Conservation (phyloP, 2,113 vertebrate genomes). For the Terrapene triunguis region DNA sequence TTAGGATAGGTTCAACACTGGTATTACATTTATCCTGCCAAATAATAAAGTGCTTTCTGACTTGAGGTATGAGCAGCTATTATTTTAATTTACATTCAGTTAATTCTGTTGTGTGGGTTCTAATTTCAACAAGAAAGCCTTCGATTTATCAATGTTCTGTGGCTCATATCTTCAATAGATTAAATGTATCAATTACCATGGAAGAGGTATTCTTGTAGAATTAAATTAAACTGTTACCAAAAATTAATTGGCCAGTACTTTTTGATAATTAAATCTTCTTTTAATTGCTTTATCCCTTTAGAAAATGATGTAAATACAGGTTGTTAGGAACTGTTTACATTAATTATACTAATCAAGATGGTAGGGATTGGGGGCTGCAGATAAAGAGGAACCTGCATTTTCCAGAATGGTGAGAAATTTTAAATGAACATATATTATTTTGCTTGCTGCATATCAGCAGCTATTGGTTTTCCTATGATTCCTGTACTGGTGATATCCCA, state of each 20-base stretch:
- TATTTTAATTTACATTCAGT: constrained; percentile 69
- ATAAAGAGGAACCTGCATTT: neutral
- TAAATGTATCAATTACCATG: constrained; percentile 52
- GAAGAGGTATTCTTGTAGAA: constrained; percentile 37
- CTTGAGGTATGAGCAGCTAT: constrained; percentile 68
- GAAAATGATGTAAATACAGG: neutral
- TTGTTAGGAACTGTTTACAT: constrained; percentile 28
- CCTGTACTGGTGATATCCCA: constrained; percentile 11
- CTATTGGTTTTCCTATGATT: neutral
- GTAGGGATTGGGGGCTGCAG: neutral
- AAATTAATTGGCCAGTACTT: constrained; percentile 51
- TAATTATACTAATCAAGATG: constrained; percentile 13
- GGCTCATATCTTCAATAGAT: constrained; percentile 60
- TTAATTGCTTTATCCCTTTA: neutral
- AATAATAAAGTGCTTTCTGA: constrained; percentile 56
- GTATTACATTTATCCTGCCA: constrained; percentile 38
- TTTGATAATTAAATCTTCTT: constrained; percentile 46
- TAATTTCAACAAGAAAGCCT: constrained; percentile 69
- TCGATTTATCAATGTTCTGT: constrained; percentile 65
- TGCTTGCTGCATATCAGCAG: neutral
- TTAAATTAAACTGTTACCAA: constrained; percentile 28
- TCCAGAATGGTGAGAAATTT: neutral
- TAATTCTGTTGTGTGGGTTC: constrained; percentile 71
- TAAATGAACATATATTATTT: neutral
- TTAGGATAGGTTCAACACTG: constrained; percentile 12